Evolutionary conservation across 2,113 vertebrate species (phyloP).

Genomic region (Empidonax alnorum): DNA sequence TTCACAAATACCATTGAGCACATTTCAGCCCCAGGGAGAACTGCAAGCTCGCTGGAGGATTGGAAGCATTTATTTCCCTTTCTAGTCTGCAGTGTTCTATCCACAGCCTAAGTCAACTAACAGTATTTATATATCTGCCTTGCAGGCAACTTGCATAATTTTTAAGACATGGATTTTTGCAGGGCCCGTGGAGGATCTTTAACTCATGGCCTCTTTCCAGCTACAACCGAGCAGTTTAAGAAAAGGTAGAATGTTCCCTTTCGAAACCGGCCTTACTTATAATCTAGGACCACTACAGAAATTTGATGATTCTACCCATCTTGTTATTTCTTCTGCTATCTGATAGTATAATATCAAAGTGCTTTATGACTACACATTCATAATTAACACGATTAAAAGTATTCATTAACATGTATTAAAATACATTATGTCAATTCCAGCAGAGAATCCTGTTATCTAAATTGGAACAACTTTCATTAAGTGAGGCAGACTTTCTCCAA

Average conservation of each 20-base stretch:
- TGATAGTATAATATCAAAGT: background rate
- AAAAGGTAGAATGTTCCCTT: background rate
- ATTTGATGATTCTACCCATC: background rate
- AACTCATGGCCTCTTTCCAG: background rate
- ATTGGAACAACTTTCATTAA: background rate
- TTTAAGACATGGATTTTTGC: background rate
- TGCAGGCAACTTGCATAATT: background rate
- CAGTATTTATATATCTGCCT: background rate
- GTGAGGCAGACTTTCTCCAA: background rate
- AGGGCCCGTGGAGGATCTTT: background rate
- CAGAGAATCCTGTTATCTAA: slow-evolving; percentile 8
- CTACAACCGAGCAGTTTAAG: background rate
- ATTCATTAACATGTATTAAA: background rate
- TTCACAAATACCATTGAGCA: background rate
- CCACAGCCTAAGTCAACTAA: background rate
- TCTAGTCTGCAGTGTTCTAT: background rate
- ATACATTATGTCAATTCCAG: background rate
- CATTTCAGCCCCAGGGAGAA: background rate
- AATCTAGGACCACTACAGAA: background rate
- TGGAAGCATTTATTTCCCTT: background rate
- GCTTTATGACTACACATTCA: background rate
- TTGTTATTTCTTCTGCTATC: background rate
- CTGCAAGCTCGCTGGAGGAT: background rate
- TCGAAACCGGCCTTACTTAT: background rate
- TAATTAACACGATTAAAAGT: background rate